These are phyloP conservation scores for Drosophila dives DNA, from an alignment of 2,888 invertebrate species.

Conservation along the genomic window DNA sequence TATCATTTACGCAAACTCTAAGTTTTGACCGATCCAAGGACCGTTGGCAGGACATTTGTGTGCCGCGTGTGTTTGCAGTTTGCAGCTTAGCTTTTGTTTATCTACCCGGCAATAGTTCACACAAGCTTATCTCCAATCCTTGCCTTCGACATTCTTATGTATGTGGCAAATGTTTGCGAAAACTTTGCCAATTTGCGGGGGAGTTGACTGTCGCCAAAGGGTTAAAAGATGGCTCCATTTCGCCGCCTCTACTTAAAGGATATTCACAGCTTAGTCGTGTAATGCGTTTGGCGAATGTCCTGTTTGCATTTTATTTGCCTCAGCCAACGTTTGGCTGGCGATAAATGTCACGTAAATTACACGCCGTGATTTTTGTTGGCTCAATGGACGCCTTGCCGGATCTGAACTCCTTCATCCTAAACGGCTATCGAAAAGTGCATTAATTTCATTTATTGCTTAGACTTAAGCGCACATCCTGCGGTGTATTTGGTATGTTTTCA, in stretches of 20 bases:
- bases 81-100: conserved; percentile 72
- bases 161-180: conserved; percentile 73
- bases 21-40: conserved; percentile 78
- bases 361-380: conserved; percentile 29
- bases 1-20: conserved; percentile 80
- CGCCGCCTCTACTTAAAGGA: conserved; percentile 58
- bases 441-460: conserved; percentile 41
- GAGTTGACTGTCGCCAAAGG: conserved; percentile 60
- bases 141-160: conserved; percentile 28
- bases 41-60: conserved; percentile 34
- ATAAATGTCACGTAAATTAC: conserved; percentile 67
- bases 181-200: conserved; percentile 53
- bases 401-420: conserved; percentile 7
- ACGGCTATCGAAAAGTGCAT: conserved; percentile 47
- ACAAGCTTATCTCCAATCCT: conserved; percentile 76
- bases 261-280: conserved; percentile 77
- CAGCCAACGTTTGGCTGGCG: conserved; percentile 38
- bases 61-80: conserved; percentile 34
- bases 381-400: conserved; percentile 10
- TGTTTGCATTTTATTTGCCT: conserved; percentile 51
- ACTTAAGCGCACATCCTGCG: conserved; percentile 7
- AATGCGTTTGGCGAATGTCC: conserved; percentile 63
- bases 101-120: conserved; percentile 83
- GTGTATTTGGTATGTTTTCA: not conserved
- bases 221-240: conserved; percentile 55